Conservation (phyloP, 1,140 invertebrate species). For the Tetramorium simillimum region DNA sequence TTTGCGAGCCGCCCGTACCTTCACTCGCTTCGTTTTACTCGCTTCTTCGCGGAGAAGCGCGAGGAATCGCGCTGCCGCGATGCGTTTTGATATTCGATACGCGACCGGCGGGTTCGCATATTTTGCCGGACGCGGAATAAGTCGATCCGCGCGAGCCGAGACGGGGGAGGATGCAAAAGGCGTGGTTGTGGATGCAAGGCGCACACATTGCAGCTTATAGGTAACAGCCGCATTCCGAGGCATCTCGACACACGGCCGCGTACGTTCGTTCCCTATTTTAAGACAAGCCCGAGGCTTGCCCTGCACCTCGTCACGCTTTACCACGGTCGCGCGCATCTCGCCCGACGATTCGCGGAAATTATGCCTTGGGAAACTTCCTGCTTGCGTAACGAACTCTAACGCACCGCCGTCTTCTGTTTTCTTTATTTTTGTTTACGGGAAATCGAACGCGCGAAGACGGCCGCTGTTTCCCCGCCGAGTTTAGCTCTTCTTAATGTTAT, state of each 20-base stretch:
- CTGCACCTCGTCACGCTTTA: slow-evolving; percentile 44
- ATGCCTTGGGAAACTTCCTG: not conserved
- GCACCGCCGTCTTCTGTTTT: not conserved
- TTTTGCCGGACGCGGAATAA: slow-evolving; percentile 43
- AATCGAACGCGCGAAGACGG: not conserved
- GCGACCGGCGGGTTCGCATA: slow-evolving; percentile 18
- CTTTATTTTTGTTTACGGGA: slow-evolving; percentile 10
- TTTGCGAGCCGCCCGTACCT: not conserved
- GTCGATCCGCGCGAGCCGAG: not conserved
- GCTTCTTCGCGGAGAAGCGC: not conserved
- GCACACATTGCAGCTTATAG: not conserved
- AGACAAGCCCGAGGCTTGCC: slow-evolving; percentile 33
- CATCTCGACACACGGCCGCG: slow-evolving; percentile 10
- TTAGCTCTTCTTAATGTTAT: not conserved
- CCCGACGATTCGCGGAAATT: slow-evolving; percentile 23
- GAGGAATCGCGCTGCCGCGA: not conserved
- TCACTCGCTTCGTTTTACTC: not conserved
- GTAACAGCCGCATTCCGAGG: slow-evolving; percentile 54
- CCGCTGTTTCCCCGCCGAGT: not conserved
- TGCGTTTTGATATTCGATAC: slow-evolving; percentile 47
- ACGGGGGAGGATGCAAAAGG: slow-evolving; percentile 33
- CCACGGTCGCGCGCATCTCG: slow-evolving; percentile 5
- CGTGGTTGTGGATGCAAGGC: slow-evolving; percentile 7
- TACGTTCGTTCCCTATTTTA: slow-evolving; percentile 54
- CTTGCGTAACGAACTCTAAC: not conserved